Evolutionary conservation across 2,888 invertebrate genomes (phyloP).

Genomic region (Dryocosmus kuriphilus): DNA sequence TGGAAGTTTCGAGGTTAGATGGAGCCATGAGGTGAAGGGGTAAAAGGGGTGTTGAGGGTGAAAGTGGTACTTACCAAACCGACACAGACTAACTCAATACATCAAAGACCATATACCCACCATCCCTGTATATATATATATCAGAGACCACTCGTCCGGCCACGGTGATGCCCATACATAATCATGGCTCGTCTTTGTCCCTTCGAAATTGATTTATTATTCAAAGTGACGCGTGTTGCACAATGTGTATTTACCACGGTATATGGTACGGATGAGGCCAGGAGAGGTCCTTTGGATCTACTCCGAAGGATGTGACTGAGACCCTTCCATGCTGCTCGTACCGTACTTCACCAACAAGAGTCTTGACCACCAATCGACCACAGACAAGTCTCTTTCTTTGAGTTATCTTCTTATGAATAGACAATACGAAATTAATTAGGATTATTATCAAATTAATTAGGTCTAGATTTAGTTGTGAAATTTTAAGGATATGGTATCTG

Average conservation of each 20-base stretch:
- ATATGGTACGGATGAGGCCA: slow-evolving; percentile 44
- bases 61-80: slow-evolving; percentile 73
- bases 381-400: slow-evolving; percentile 14
- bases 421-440: not conserved
- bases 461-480: too few relatives aligned
- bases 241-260: slow-evolving; percentile 77
- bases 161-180: slow-evolving; percentile 75
- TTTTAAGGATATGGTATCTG: too few relatives aligned
- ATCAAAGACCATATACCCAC: slow-evolving; percentile 74
- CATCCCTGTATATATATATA: slow-evolving; percentile 65
- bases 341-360: slow-evolving; percentile 52
- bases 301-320: slow-evolving; percentile 50
- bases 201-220: slow-evolving; percentile 78
- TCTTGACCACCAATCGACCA: slow-evolving; percentile 43
- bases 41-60: slow-evolving; percentile 62
- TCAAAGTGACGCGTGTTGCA: slow-evolving; percentile 77
- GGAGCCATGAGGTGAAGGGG: slow-evolving; percentile 56
- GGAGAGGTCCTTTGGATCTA: slow-evolving; percentile 23
- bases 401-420: not conserved
- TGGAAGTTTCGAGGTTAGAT: slow-evolving; percentile 58
- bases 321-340: slow-evolving; percentile 52
- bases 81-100: slow-evolving; percentile 75
- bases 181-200: slow-evolving; percentile 77
- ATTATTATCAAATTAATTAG: not conserved
- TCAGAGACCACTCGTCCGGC: slow-evolving; percentile 58